A percentile compares a stretch with the other conserved stretches of the same genome.
Conservation (phyloP, 2,888 invertebrate genomes). For the Xestobium rufovillosum region DNA sequence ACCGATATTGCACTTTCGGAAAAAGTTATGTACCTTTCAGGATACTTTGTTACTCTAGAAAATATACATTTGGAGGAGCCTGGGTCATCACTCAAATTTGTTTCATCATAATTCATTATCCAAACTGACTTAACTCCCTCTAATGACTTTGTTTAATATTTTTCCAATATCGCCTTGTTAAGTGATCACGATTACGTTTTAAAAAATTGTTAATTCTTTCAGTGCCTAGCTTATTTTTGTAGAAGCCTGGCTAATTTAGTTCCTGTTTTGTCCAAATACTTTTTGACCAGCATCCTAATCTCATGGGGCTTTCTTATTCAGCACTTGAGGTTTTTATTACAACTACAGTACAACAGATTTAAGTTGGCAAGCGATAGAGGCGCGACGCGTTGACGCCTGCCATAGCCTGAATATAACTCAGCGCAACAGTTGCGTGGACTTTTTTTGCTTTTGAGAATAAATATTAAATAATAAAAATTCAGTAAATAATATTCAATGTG, state of each 20-base stretch:
- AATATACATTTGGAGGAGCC: background rate
- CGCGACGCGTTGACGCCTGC: too few species aligned
- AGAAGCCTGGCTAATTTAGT: background rate
- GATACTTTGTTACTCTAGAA: conserved; percentile 1
- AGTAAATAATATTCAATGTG: too few species aligned
- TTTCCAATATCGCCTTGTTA: conserved; percentile 3
- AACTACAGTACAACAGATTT: too few species aligned
- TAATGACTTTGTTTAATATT: conserved; percentile 4
- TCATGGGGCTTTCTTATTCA: too few species aligned
- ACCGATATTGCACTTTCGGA: conserved; percentile 3
- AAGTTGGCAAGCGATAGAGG: too few species aligned
- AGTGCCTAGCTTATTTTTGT: conserved; percentile 3
- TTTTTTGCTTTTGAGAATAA: too few species aligned
- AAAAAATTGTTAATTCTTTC: conserved; percentile 4
- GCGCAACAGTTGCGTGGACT: too few species aligned
- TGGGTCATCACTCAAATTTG: conserved; percentile 6
- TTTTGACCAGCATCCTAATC: conserved; percentile 2
- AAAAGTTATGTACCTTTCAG: conserved; percentile 1
- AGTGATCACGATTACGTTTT: background rate
- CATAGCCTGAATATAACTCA: too few species aligned
- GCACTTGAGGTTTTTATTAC: too few species aligned
- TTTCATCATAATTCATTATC: conserved; percentile 9
- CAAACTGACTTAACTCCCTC: background rate
- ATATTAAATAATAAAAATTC: too few species aligned
- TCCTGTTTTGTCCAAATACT: conserved; percentile 7